Evolutionary conservation across 2,888 invertebrate species (phyloP), one percentile per base, ranked within the genome.

Genomic region (Buathra laborator): DNA sequence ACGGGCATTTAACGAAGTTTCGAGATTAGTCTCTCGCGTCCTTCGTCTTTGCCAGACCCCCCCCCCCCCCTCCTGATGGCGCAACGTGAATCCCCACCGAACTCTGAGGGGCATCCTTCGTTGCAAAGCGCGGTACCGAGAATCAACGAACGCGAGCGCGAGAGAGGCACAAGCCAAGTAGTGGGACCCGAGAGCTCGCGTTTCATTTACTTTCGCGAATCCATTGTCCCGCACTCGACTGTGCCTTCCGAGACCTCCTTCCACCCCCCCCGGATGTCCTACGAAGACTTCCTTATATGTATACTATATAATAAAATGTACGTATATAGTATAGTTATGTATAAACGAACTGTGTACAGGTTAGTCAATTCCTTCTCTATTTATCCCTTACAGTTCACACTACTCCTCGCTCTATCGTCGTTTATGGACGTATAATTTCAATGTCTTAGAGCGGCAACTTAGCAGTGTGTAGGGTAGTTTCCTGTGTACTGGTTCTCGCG

Each of bases 1-100:
- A 92, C 90, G 89, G 89, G 89, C 91, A 92, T 92, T 91, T 92
- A 92, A 92, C 91, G 90, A 92, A 92, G 90, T 92, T 92, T 92
- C 89, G 90, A 90, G 91, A 93, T 93, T 91, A 92, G 92, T 92
- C 90, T 88, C 89, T 77, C 51, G 82, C 72, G 67, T 59, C 64
- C 53, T 43, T 10, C 66, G 51, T 37, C 56, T 3, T 43, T 37
- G 48, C 19, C 75, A 53, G 53, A 46, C 64, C 59, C 59, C 10
- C 43, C 37, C 51, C n/a, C n/a, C n/a, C n/a, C n/a, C n/a, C n/a
- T n/a, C n/a, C n/a, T n/a, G 51, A 59, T 59, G 53, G 32, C 72
- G 67, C 77, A 67, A 29, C 67, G 64, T 70, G 67, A 68, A 74
- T 83, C 51, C 66, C 66, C 71, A 70, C 24, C 70, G 66, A 64